Evolutionary conservation across 2,888 invertebrate species (phyloP).

Genomic region (Argynnis bischoffii): DNA sequence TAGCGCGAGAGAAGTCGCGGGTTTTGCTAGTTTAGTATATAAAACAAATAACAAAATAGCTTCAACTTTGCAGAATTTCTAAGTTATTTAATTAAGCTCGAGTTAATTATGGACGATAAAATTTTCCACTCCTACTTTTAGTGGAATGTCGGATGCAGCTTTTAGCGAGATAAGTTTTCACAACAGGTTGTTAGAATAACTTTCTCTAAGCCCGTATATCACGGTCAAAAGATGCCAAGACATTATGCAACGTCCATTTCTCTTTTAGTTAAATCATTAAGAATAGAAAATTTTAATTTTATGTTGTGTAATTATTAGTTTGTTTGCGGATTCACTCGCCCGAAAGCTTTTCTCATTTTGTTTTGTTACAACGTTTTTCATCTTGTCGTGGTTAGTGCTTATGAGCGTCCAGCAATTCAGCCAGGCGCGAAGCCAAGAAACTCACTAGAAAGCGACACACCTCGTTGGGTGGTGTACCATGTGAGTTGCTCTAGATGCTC

Average conservation of each 20-base stretch:
- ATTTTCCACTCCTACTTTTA: not conserved
- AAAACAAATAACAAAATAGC: too few species aligned
- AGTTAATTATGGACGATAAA: not conserved
- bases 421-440: too few species aligned
- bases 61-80: too few species aligned
- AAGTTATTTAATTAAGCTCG: not conserved
- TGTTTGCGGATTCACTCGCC: not conserved
- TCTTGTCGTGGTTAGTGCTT: too few species aligned
- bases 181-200: not conserved
- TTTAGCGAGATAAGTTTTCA: not conserved
- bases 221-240: not conserved
- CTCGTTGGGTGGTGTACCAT: too few species aligned
- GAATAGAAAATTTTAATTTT: not conserved
- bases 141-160: not conserved
- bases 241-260: conserved; percentile 1
- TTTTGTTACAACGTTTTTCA: too few species aligned
- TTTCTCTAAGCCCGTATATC: not conserved
- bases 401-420: too few species aligned
- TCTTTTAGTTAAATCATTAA: not conserved
- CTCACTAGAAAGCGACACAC: too few species aligned
- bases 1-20: too few species aligned
- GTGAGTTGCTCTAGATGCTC: too few species aligned
- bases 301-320: not conserved
- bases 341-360: too few species aligned
- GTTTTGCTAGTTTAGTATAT: too few species aligned